Evolutionary conservation across 2,113 vertebrate species (phyloP).

Genomic region (Cheirogaleus medius): DNA sequence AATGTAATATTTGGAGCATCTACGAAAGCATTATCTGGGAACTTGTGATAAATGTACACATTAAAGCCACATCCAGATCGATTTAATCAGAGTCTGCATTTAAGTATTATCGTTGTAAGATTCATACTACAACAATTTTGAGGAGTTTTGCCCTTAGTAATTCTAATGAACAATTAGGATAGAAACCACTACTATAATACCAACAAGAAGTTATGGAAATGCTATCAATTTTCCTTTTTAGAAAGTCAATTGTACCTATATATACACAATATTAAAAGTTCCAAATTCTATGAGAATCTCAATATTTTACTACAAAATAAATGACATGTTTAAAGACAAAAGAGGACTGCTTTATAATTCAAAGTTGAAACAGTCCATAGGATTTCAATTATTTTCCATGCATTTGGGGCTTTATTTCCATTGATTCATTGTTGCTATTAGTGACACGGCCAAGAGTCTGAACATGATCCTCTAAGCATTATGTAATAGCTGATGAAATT

Average conservation of each 20-base stretch:
- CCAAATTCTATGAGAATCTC: background rate
- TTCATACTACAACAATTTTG: background rate
- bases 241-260: background rate
- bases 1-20: background rate
- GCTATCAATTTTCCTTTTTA: background rate
- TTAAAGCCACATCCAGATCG: background rate
- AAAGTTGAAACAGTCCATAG: background rate
- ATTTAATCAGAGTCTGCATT: background rate
- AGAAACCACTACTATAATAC: background rate
- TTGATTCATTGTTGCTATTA: background rate
- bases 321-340: background rate
- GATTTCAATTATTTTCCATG: background rate
- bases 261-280: background rate
- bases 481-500: background rate
- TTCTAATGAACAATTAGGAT: background rate
- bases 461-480: background rate
- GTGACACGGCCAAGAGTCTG: background rate
- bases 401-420: background rate
- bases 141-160: background rate
- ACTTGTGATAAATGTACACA: background rate
- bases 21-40: background rate
- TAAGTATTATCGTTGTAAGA: background rate
- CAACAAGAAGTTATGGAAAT: background rate
- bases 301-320: background rate
- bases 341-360: background rate